Base-by-base conservation (phyloP, 2,113 vertebrate species). In the Amazona vittata region DNA sequence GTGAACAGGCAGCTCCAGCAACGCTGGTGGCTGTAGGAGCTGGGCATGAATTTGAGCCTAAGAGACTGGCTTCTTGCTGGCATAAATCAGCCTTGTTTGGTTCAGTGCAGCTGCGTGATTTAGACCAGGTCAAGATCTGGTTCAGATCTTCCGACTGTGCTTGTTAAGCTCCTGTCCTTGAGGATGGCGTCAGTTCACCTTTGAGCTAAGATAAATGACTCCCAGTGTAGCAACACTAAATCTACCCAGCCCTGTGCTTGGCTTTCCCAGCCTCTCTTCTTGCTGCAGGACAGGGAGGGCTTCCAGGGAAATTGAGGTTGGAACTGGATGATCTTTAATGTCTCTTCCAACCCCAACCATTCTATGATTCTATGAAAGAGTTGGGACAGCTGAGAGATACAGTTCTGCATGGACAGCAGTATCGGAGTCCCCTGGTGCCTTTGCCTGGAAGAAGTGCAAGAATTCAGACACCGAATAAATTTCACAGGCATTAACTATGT, bases 161-260 rank as follows among this genome's bases (percentile, higher is more conserved):
- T 88, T 85, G 81, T 80, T 91, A 65, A 89, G 75, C 71, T 91
- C 22, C 67, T 2, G 79, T 93, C 85, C 93, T 91, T 80, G 67
- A 93, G 68, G 80, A 46, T 3, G 14, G 29, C 39, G 71, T 59
- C 3, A 0, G 67, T 7, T 89, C 85, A 87, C 60, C 91, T 95
- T 52, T 4, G 68, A 86, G 82, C 37, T 18, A 63, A 94, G 95
- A 95, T 57, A 84, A 90, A 93, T 25, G 78, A 81, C 43, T 64
- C 83, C 35, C 68, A 47, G 47, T 12, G 59, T 31, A 85, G 69
- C 78, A 83, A 68, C 64, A 59, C 57, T 91, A 77, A 96, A 92
- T 92, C 87, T 78, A 0, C 44, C 59, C 82, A 91, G 71, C 53
- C 37, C 69, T 9, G 22, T 12, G 75, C 75, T 77, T 44, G 68